Evolutionary conservation across 1,140 invertebrate genomes (phyloP).

Genomic region (Heliconius hermathena): DNA sequence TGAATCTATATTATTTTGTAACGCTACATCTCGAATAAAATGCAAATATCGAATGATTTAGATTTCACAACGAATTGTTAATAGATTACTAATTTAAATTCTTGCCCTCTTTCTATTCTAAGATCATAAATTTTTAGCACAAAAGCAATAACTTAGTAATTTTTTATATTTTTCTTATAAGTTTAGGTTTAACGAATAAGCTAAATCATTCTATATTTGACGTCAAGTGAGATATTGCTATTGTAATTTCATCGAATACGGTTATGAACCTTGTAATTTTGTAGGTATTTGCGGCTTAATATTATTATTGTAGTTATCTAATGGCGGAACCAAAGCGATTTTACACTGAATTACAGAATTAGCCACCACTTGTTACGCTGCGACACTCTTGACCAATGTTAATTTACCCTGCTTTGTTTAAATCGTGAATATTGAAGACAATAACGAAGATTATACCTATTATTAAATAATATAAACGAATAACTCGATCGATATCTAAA

Average conservation of each 20-base stretch:
- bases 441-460: slow-evolving; percentile 80
- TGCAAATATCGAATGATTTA: slow-evolving; percentile 33
- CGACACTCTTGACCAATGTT: slow-evolving; percentile 58
- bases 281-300: slow-evolving; percentile 55
- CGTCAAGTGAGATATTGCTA: slow-evolving; percentile 41
- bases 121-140: not conserved
- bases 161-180: not conserved
- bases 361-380: slow-evolving; percentile 76
- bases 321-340: slow-evolving; percentile 76
- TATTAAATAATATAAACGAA: slow-evolving; percentile 73
- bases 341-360: slow-evolving; percentile 54
- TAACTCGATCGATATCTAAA: slow-evolving; percentile 72
- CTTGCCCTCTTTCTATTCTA: not conserved
- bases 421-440: slow-evolving; percentile 78
- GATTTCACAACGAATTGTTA: not conserved
- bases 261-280: slow-evolving; percentile 71
- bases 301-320: slow-evolving; percentile 62
- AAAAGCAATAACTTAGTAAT: not conserved
- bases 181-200: not conserved
- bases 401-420: slow-evolving; percentile 67
- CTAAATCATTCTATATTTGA: slow-evolving; percentile 36
- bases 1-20: slow-evolving; percentile 71
- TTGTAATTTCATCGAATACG: slow-evolving; percentile 57
- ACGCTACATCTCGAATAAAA: slow-evolving; percentile 34
- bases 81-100: not conserved